Evolutionary conservation across 2,888 invertebrate species (phyloP).

Genomic region (Chloroclystis v-ata): DNA sequence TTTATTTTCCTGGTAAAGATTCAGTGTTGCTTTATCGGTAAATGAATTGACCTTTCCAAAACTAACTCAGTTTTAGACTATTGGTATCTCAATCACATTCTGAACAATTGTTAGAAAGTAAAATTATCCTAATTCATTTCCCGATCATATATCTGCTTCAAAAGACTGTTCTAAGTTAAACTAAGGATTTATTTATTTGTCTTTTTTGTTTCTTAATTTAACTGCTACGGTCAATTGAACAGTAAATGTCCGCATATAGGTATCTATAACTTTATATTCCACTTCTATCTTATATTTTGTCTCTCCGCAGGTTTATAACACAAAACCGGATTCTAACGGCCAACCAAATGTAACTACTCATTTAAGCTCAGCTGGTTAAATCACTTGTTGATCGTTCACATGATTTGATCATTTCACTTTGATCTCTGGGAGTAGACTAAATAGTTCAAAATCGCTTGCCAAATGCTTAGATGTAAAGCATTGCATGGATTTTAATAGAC

Average conservation of each 20-base stretch:
- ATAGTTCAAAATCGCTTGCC: conserved; percentile 61
- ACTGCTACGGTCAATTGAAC: not conserved
- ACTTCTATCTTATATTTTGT: conserved; percentile 74
- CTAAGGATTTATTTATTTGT: not conserved
- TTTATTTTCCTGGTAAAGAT: conserved; percentile 48
- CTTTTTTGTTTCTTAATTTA: not conserved
- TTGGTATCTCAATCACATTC: too few relatives aligned
- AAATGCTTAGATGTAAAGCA: conserved; percentile 58
- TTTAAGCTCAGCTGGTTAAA: conserved; percentile 69
- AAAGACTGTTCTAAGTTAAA: not conserved
- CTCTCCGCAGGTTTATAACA: conserved; percentile 79
- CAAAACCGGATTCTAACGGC: conserved; percentile 78
- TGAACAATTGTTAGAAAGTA: too few relatives aligned
- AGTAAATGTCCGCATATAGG: conserved; percentile 47
- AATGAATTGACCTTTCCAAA: conserved; percentile 41
- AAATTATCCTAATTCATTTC: conserved; percentile 1
- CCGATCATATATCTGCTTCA: not conserved
- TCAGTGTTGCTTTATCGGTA: conserved; percentile 59
- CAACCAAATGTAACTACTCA: conserved; percentile 78
- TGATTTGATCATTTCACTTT: conserved; percentile 70
- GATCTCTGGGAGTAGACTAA: conserved; percentile 68
- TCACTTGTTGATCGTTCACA: conserved; percentile 69
- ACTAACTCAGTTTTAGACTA: not conserved
- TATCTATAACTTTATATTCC: conserved; percentile 50
- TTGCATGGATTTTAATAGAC: conserved; percentile 60